These are phyloP conservation scores for Pantherophis alleghaniensis DNA, from an alignment of 2,797 vertebrate genomes.

Conservation along the genomic window DNA sequence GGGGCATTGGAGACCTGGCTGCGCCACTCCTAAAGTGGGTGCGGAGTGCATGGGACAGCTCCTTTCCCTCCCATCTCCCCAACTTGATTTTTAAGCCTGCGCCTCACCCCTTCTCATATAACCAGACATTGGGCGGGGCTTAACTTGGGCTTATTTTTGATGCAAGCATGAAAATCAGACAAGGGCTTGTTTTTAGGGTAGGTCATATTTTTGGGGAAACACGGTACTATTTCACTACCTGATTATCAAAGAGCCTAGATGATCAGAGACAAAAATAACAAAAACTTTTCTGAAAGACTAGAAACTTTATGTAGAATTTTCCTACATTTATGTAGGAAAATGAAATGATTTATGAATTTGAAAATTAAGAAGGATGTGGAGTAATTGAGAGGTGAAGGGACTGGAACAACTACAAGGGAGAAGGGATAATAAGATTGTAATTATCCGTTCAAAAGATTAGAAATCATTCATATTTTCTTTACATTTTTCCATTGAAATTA, in stretches of 20 bases:
- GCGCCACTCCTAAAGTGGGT: too few species aligned
- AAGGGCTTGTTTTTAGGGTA: too few species aligned
- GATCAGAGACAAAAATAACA: not conserved
- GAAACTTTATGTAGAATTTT: not conserved
- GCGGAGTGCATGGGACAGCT: too few species aligned
- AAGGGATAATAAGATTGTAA: not conserved
- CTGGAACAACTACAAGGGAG: not conserved
- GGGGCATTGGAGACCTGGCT: too few species aligned
- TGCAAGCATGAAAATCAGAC: too few species aligned
- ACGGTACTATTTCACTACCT: not conserved
- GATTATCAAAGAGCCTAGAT: not conserved
- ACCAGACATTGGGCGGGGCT: too few species aligned
- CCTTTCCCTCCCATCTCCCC: too few species aligned
- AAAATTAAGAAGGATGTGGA: not conserved
- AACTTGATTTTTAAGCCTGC: too few species aligned
- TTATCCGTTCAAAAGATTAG: not conserved
- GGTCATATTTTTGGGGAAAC: too few species aligned
- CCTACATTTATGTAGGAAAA: not conserved
- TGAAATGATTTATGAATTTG: not conserved
- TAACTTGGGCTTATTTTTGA: too few species aligned
- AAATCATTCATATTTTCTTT: not conserved
- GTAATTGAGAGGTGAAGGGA: not conserved
- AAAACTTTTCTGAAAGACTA: not conserved
- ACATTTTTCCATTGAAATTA: not conserved
- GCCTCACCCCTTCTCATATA: too few species aligned